Evolutionary conservation across 2,888 invertebrate species (phyloP), one percentile per base, ranked within the genome.

Genomic region (Tetramorium bicarinatum): DNA sequence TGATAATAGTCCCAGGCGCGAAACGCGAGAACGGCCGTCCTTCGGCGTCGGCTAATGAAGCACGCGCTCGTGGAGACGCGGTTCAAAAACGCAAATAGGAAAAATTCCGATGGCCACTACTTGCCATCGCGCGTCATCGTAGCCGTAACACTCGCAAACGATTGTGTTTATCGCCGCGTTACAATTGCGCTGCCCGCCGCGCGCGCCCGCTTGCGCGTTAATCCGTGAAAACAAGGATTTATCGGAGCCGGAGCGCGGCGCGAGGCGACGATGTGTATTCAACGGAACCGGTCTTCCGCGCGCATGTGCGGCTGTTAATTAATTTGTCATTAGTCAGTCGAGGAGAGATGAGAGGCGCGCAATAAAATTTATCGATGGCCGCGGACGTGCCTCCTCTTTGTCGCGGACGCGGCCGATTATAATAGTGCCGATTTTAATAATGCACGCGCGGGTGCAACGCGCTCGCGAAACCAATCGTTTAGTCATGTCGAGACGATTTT

Each of bases 311-410:
- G 80, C 87, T 88, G 87, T 89, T 92, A 91, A 92, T 92, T 92
- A 92, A 92, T 92, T 91, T 90, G 90, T 92, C 92, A 92, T 92
- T 92, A 89, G 89, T 90, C 88, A 87, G 88, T 4, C 85, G 87
- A 89, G 85, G 90, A 77, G n/a, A 52, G 77, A 87, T 84, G 85
- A 66, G 66, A 66, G 66, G 85, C 80, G 79, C 82, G 84, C 83
- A 83, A 89, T 88, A 86, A 90, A 91, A 87, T 89, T 86, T 81
- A 91, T 84, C 83, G 85, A 59, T 83, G 87, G 3, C 38, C 21
- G 54, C 82, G 66, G 54, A 8, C 67, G 66, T 83, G 83, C 82
- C 81, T 84, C 54, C 52, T 61, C 71, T 67, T 47, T 61, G 82
- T 85, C 62, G 74, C 56, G 69, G 41, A 25, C 66, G 49, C 71